These are phyloP conservation scores for Nothoprocta pentlandii DNA, from an alignment of 2,113 vertebrate species.

Conservation along the genomic window DNA sequence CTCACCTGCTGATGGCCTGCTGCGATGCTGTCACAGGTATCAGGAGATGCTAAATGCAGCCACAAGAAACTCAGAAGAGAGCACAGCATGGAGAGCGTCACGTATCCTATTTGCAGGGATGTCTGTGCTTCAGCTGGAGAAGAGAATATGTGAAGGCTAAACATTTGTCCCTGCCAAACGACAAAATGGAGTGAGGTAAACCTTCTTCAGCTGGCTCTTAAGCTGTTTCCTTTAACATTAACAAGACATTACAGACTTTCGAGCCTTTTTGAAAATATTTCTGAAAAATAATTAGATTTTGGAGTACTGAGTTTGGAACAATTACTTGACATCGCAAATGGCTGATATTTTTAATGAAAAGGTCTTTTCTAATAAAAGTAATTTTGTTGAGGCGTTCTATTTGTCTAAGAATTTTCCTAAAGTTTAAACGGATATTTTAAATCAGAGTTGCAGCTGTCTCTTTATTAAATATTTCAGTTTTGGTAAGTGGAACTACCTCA, in stretches of 20 bases:
- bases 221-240: background rate
- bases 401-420: background rate
- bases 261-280: background rate
- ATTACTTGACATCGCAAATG: background rate
- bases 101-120: background rate
- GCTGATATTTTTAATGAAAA: background rate
- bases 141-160: background rate
- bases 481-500: background rate
- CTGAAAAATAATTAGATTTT: background rate
- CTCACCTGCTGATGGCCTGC: background rate
- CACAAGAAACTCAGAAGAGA: background rate
- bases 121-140: background rate
- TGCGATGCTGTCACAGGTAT: background rate
- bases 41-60: background rate
- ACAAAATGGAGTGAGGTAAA: background rate
- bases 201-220: background rate
- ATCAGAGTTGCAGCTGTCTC: background rate
- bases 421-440: background rate
- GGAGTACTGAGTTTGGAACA: background rate
- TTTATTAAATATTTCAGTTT: background rate
- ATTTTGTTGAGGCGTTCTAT: background rate
- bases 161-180: background rate
- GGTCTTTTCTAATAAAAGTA: background rate
- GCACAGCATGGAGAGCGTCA: background rate
- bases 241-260: background rate